Percentiles rank a stretch among this genome's conserved stretches.
Conservation (phyloP, 2,113 vertebrate species). For the cattle (Bos taurus) region DNA sequence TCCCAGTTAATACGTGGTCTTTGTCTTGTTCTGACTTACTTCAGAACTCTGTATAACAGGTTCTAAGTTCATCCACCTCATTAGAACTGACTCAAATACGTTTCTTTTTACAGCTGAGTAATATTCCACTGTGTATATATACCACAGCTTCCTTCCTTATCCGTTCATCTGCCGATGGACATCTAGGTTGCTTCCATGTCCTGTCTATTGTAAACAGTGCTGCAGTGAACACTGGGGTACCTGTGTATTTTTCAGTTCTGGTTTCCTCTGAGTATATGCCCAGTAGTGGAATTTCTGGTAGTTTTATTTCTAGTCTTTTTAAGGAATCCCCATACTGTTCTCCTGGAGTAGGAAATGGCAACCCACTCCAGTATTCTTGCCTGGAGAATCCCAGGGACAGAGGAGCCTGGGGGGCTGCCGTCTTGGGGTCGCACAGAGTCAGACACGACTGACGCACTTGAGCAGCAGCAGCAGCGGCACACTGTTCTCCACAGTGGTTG, state of each 20-base stretch:
- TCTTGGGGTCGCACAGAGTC: no score
- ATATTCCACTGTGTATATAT: background rate
- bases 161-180: background rate
- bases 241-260: background rate
- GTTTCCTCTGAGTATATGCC: background rate
- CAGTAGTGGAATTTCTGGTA: background rate
- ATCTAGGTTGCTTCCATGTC: background rate
- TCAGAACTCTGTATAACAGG: background rate
- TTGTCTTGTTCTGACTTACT: background rate
- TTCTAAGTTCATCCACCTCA: background rate
- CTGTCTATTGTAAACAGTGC: background rate
- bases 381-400: no score
- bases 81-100: background rate
- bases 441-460: fast-evolving
- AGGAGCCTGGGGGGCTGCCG: no score
- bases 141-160: background rate
- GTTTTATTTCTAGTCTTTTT: background rate
- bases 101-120: background rate
- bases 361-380: no score
- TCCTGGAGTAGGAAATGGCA: no score
- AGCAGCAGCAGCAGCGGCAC: no score
- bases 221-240: background rate
- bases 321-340: background rate
- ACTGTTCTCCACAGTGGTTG: background rate
- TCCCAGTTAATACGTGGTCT: background rate